These are phyloP conservation scores for Enoplosus armatus DNA, from an alignment of 2,797 vertebrate genomes.

Conservation along the genomic window DNA sequence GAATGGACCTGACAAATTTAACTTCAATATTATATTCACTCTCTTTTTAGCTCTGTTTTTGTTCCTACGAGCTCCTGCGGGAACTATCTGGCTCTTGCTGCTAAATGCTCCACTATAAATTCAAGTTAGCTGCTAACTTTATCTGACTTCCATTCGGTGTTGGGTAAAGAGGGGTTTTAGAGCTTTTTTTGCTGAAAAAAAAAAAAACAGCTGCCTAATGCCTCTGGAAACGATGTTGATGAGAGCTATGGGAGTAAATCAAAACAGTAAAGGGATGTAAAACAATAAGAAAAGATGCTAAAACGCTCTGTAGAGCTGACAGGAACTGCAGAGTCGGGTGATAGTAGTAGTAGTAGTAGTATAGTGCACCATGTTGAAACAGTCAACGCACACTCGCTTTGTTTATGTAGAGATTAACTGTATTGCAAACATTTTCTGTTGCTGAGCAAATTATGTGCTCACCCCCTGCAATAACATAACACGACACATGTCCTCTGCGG, in stretches of 20 bases:
- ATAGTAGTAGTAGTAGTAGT: background rate
- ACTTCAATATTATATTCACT: background rate
- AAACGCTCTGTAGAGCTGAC: background rate
- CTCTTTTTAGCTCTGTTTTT: constrained; percentile 1
- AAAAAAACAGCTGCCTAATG: background rate
- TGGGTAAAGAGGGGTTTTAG: background rate
- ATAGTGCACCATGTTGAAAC: background rate
- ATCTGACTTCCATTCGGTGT: background rate
- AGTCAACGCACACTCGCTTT: background rate
- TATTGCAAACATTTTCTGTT: background rate
- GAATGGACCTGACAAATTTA: background rate
- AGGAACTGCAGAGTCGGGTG: background rate
- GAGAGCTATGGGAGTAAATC: background rate
- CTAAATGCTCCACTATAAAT: background rate
- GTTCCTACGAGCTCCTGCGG: background rate
- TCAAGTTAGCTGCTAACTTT: background rate
- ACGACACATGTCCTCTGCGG: background rate
- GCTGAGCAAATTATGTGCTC: background rate
- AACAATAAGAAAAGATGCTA: background rate
- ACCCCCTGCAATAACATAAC: background rate
- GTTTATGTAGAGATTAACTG: background rate
- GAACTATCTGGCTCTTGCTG: background rate
- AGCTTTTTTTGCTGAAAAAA: background rate
- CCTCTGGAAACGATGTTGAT: background rate
- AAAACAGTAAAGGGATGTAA: background rate